These are phyloP conservation scores for Gouania willdenowi DNA, from an alignment of 2,797 vertebrate species.

Conservation along the genomic window DNA sequence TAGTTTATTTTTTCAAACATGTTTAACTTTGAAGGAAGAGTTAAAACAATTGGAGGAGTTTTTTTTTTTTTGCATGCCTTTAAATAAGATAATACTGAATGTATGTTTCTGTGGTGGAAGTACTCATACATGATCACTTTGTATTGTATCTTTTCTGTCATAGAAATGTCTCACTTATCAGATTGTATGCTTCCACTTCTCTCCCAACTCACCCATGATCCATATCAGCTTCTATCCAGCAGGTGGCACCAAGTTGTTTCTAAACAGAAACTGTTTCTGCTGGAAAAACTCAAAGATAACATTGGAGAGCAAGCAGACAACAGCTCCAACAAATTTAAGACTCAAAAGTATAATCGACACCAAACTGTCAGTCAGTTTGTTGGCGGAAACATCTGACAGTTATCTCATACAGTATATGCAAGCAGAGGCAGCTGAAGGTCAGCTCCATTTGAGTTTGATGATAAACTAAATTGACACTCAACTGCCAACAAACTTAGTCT, in stretches of 20 bases:
- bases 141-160: no score
- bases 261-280: no score
- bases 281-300: conserved; percentile 2
- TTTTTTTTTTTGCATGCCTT: no score
- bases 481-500: no score
- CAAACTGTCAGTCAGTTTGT: neutral
- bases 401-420: neutral
- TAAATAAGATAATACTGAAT: no score
- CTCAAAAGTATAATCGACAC: neutral
- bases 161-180: conserved; percentile 6
- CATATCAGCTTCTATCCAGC: conserved; percentile 41
- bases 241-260: conserved; percentile 55
- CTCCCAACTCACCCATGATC: conserved; percentile 4
- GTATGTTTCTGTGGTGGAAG: no score
- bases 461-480: neutral
- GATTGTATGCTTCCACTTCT: conserved; percentile 1
- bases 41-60: no score
- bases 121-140: no score
- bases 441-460: neutral
- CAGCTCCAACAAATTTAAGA: neutral
- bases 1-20: no score
- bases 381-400: neutral
- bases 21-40: no score
- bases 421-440: neutral
- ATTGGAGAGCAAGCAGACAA: neutral